Evolutionary conservation across 2,888 invertebrate genomes (phyloP).

Genomic region (Octodonta nipae): DNA sequence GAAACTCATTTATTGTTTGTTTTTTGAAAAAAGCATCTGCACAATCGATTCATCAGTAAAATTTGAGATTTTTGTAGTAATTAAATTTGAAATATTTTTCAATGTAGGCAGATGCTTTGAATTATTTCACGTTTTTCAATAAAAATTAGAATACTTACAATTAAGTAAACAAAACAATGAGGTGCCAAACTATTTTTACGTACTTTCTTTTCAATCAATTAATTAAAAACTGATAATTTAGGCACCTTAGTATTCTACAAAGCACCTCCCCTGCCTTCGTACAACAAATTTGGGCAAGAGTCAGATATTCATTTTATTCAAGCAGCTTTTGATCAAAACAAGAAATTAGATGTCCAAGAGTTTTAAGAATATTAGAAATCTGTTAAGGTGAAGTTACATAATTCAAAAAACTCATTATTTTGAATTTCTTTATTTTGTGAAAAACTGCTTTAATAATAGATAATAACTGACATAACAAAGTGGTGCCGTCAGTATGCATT

Average conservation of each 20-base stretch:
- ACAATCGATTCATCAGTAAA: no score
- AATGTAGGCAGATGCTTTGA: not conserved
- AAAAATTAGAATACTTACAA: no score
- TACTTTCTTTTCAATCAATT: not conserved
- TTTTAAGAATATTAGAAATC: not conserved
- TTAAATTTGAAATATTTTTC: not conserved
- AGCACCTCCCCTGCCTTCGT: slow-evolving; percentile 13
- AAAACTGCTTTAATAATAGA: not conserved
- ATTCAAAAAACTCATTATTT: not conserved
- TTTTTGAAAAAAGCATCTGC: no score
- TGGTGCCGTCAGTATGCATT: not conserved
- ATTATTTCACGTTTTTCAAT: not conserved
- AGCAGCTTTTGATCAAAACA: no score
- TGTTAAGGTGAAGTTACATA: not conserved
- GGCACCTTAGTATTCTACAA: slow-evolving; percentile 17
- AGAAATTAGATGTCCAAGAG: no score
- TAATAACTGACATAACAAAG: not conserved
- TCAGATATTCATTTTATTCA: slow-evolving; percentile 11
- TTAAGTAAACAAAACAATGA: no score
- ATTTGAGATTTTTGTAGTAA: not conserved
- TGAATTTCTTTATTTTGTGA: not conserved
- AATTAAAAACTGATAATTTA: slow-evolving; percentile 7
- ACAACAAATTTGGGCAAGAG: slow-evolving; percentile 14
- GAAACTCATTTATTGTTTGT: no score
- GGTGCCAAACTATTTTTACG: slow-evolving; percentile 2